Evolutionary conservation across 2,888 invertebrate genomes (phyloP), one percentile per base, ranked within the genome.

Genomic region (Drosophila pegasa): DNA sequence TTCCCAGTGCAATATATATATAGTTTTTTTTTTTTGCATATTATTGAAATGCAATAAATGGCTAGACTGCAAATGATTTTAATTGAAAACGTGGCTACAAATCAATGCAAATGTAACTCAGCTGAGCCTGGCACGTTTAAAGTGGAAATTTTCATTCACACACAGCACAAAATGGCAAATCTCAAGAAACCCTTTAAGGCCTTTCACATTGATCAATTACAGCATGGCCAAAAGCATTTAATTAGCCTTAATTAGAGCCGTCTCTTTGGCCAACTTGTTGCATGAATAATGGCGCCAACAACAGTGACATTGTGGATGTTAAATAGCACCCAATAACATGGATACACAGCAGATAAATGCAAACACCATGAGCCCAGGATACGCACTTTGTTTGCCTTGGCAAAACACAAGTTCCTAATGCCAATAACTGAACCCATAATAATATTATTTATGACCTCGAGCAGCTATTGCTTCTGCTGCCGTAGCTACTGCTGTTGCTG

Each of bases 381-480:
- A 63, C 51, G 47, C 54, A 71, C 60, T 66, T 72, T 78, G 76
- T 83, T 77, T 83, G 79, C 71, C 67, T 71, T 84, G 85, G 81
- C 82, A 84, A 45, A 82, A 84, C 75, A 75, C 75, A 72, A 80
- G 82, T 65, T 70, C 60, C 62, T 70, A 63, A 75, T 70, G 65
- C 73, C 76, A 76, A 75, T 84, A 78, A 78, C 70, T 74, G 77
- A 76, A 73, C 82, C 81, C 78, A 82, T 84, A 84, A 84, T 81
- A 80, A 71, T 81, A 84, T 82, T 82, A 82, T 84, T 82, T 84
- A 82, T 82, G 69, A 67, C 80, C 65, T 38, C 56, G 47, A 66
- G 71, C 67, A 60, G 51, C 31, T 41, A 33, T 16, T 58, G 56
- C 43, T 29, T 8, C 31, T 31, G 33, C 41, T 43, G 48, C 10